Evolutionary conservation across 2,797 vertebrate species (phyloP).

Genomic region (Coregonus ussuriensis): DNA sequence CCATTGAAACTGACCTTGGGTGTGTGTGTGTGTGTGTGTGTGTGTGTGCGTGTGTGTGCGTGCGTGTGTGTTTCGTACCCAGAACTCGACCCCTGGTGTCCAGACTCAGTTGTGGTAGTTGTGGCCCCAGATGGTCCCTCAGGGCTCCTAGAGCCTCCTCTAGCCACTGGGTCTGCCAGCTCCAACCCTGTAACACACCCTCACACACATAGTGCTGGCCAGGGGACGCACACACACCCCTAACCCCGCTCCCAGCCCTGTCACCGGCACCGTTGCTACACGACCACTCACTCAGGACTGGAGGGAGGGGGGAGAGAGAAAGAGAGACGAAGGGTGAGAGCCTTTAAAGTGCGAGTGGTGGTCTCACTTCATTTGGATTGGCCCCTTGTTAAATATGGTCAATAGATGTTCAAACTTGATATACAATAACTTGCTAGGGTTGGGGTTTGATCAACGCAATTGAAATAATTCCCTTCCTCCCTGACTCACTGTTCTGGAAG

Average conservation of each 20-base stretch:
- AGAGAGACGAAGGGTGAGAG: background rate
- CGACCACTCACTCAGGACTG: conserved; percentile 86
- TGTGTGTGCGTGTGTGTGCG: background rate
- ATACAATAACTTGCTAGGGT: too few relatives aligned
- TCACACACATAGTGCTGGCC: conserved; percentile 73
- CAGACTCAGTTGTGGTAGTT: conserved; percentile 68
- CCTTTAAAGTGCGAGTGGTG: background rate
- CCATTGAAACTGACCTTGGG: background rate
- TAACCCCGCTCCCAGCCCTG: background rate
- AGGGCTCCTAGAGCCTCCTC: conserved; percentile 76
- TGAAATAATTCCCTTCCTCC: too few relatives aligned
- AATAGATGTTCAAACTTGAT: too few relatives aligned
- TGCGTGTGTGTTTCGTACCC: conserved; percentile 50
- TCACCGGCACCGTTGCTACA: conserved; percentile 29
- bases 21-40: conserved; percentile 5
- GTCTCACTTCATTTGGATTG: background rate
- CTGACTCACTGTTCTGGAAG: too few relatives aligned
- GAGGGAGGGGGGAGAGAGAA: conserved; percentile 7
- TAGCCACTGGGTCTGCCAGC: conserved; percentile 74
- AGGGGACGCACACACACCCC: conserved; percentile 41
- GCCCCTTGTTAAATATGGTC: too few relatives aligned
- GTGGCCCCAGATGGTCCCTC: conserved; percentile 62
- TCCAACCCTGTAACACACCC: conserved; percentile 76
- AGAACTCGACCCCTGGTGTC: conserved; percentile 69
- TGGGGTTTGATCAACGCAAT: too few relatives aligned